Conservation (phyloP, 2,888 invertebrate species). For the Globia sparganii region DNA sequence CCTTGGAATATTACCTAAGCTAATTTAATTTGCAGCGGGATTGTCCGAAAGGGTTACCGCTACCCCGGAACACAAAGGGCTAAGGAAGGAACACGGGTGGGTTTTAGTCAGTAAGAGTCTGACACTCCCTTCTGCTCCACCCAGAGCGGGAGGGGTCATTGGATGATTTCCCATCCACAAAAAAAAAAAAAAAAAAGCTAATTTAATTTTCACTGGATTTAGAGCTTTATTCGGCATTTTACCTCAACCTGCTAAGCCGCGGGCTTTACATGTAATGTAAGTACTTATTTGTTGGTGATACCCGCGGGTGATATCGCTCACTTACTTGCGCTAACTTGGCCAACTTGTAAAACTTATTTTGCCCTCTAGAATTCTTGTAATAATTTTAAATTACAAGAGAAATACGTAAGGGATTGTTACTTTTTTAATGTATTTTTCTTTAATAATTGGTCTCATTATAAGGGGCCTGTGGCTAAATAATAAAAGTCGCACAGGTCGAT, state of each 20-base stretch:
- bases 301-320: conserved; percentile 80
- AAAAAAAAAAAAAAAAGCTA: too few species aligned
- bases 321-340: conserved; percentile 74
- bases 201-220: background rate
- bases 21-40: too few species aligned
- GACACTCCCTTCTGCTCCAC: too few species aligned
- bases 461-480: too few species aligned
- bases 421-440: background rate
- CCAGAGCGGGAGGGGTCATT: too few species aligned
- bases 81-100: too few species aligned
- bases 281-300: conserved; percentile 71
- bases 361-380: conserved; percentile 58
- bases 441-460: background rate
- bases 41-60: too few species aligned
- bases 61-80: too few species aligned
- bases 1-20: background rate
- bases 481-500: too few species aligned
- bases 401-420: background rate
- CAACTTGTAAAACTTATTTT: conserved; percentile 71
- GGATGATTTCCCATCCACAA: too few species aligned
- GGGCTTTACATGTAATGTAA: conserved; percentile 21
- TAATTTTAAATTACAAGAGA: conserved; percentile 26
- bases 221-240: conserved; percentile 3
- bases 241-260: background rate
- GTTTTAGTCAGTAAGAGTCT: too few species aligned